phyloP scores from a whole-genome alignment of 2,888 invertebrate genomes.

The Agrilus cyanescens region DNA sequence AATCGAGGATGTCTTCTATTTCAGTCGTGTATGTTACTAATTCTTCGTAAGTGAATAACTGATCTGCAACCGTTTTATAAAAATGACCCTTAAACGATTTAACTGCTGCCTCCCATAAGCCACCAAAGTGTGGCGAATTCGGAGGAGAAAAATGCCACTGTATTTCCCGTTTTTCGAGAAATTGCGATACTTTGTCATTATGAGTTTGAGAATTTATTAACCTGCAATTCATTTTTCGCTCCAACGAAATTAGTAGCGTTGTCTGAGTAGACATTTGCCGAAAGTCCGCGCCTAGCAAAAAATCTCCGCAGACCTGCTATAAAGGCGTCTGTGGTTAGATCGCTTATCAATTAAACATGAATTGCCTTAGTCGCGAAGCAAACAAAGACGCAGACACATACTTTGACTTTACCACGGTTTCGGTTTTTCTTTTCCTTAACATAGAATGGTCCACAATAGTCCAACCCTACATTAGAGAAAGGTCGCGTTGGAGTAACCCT shows the following conservation, averaged over 20 bases:
- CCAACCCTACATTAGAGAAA: neutral
- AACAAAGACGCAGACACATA: too few species aligned
- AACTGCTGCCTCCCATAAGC: too few species aligned
- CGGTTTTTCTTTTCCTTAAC: neutral
- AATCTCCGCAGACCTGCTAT: neutral
- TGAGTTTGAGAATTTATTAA: neutral
- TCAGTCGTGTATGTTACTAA: too few species aligned
- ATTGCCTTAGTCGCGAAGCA: too few species aligned
- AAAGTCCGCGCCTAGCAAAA: neutral
- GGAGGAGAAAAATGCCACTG: neutral
- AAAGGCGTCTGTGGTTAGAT: neutral
- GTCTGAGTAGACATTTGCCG: neutral
- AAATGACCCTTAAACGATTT: too few species aligned
- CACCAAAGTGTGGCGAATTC: neutral
- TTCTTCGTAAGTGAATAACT: too few species aligned
- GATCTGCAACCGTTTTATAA: too few species aligned
- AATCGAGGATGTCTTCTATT: too few species aligned
- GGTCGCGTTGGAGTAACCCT: neutral
- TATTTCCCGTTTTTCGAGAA: too few species aligned
- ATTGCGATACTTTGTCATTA: neutral
- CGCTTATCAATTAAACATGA: too few species aligned
- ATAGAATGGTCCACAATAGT: constrained; percentile 1
- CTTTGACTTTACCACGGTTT: too few species aligned
- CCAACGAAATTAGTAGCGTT: neutral
- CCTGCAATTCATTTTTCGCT: too few species aligned